Conservation (phyloP, 2,113 vertebrate species). For the Grantiella picta region DNA sequence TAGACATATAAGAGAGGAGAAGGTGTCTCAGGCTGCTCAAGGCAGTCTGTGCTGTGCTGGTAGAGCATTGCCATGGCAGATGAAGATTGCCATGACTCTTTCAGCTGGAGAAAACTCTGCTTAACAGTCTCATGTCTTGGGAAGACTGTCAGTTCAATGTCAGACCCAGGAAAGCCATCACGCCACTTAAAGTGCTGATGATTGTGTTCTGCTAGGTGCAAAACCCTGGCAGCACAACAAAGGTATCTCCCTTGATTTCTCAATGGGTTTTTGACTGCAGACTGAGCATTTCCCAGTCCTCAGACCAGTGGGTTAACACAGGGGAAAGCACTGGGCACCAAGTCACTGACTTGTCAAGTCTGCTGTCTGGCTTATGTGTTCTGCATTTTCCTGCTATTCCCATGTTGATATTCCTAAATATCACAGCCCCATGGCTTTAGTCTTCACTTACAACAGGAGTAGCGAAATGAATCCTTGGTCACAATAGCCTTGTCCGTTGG, state of each 20-base stretch:
- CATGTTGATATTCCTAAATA: neutral
- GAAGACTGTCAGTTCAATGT: accelerated
- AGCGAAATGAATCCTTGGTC: neutral
- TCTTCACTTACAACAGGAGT: neutral
- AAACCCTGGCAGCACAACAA: neutral
- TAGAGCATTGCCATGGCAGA: neutral
- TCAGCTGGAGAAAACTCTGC: neutral
- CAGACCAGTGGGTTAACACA: accelerated
- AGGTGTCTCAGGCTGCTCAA: neutral
- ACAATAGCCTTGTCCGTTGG: neutral
- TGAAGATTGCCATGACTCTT: neutral
- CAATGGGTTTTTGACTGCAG: neutral
- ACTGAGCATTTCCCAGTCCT: neutral
- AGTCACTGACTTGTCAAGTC: neutral
- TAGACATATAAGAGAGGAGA: neutral
- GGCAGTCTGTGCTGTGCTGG: neutral
- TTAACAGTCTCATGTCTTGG: neutral
- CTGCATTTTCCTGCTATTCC: neutral
- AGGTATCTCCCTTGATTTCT: neutral
- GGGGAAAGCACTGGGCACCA: neutral
- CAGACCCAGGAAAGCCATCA: neutral
- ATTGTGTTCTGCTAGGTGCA: neutral
- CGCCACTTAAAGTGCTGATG: neutral
- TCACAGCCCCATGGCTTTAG: neutral
- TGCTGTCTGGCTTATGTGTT: neutral